Percentiles rank a stretch among this genome's conserved stretches.
Evolutionary conservation across 2,797 vertebrate species (phyloP).

Genomic region (Phalanger gymnotis): DNA sequence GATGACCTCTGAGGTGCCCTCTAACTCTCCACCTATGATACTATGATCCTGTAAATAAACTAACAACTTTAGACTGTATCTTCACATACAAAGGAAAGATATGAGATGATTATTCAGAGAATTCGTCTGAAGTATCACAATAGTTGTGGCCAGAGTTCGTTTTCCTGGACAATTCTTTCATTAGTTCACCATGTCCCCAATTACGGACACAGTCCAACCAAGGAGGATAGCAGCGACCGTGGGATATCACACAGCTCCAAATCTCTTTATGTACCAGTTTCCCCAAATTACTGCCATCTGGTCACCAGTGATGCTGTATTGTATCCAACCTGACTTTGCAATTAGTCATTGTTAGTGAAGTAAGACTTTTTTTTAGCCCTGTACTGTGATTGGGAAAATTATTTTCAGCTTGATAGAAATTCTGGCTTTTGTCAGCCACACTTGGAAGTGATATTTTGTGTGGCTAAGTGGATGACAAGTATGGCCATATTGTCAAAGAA

Average conservation of each 20-base stretch:
- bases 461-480: background rate
- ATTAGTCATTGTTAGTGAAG: conserved; percentile 14
- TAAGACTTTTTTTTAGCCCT: conserved; percentile 53
- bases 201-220: background rate
- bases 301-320: conserved; percentile 40
- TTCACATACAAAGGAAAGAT: conserved; percentile 68
- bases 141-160: conserved; percentile 77
- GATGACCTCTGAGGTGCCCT: background rate
- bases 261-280: background rate
- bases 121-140: conserved; percentile 75
- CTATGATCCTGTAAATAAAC: background rate
- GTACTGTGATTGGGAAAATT: conserved; percentile 74
- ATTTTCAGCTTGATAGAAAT: conserved; percentile 70
- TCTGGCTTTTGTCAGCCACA: conserved; percentile 55
- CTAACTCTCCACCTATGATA: background rate
- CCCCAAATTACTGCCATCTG: conserved; percentile 46
- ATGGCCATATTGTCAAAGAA: conserved; percentile 34
- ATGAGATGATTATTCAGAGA: conserved; percentile 68
- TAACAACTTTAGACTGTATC: conserved; percentile 61
- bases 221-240: background rate
- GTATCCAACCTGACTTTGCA: conserved; percentile 22
- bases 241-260: background rate
- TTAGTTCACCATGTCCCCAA: conserved; percentile 65
- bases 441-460: conserved; percentile 62
- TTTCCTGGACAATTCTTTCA: conserved; percentile 74